Base-by-base conservation (phyloP, 2,113 vertebrate genomes). In the Monopterus albus region DNA sequence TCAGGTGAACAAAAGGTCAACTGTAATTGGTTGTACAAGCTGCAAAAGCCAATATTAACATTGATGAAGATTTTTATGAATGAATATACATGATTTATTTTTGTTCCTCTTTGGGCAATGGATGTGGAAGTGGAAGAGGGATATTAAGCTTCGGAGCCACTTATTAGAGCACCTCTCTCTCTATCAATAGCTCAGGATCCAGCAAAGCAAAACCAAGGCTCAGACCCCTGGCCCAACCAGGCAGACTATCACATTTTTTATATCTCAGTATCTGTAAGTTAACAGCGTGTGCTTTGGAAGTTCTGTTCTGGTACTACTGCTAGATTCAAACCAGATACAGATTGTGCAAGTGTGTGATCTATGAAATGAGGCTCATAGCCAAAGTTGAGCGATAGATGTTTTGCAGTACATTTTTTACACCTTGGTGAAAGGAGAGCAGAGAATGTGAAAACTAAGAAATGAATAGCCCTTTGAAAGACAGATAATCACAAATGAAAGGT, bases 121-220 rank as follows among this genome's bases (percentile, higher is more conserved):
- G 35, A 62, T 60, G 58, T 52, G 43, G 47, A 69, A 75, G 62
- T 46, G 58, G 79, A 60, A 65, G 70, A 63, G 73, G 59, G 78
- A 76, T 29, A 29, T 84, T 53, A 57, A 51, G 67, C 51, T 70
- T 77, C 23, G 5, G 59, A 81, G 63, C 70, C 21, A 49, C 69
- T 84, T 76, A 82, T 47, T 65, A 47, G 60, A 80, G 68, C 47
- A 46, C 23, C 60, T 77, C 74, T 71, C 36, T 55, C 18, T 53
- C 53, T 80, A 58, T 83, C 75, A 75, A 79, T 75, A 80, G 64
- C 85, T 81, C 79, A 78, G 76, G 75, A 75, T 83, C 62, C 75
- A 79, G 58, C 77, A 78, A 79, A 80, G 77, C 65, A 79, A 77
- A 81, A 75, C 65, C 77, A 86, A 78, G 75, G 42, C 42, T 64